Evolutionary conservation across 1,140 invertebrate genomes (phyloP), one percentile per base, ranked within the genome.

Genomic region (Macrotrachela quadricornifera): DNA sequence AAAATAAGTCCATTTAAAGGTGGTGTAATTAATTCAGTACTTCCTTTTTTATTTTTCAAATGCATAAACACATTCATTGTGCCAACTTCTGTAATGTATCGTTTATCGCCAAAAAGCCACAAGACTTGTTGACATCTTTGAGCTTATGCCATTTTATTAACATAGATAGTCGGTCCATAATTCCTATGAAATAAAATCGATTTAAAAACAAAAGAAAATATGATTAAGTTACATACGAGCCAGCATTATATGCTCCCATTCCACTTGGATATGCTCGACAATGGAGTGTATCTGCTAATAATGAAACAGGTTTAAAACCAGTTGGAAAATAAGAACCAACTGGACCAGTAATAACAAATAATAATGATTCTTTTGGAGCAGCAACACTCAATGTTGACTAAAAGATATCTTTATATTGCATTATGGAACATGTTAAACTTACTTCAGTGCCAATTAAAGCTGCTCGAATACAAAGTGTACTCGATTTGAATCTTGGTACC

Each of bases 31-130:
- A 97, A 67, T 72, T 91, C 85, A 71, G 79, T n/a, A 90, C 90
- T 86, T 78, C 86, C 86, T 63, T 84, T 71, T 50, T 86, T 79
- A 65, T 95, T 86, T 53, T 80, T 76, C 65, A 79, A 81, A 62
- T 83, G 79, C 58, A 91, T 75, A 63, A 97, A 95, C 46, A 99
- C 79, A 63, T 99, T 99, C 94, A 99, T 99, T 10, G 91, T 87
- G 42, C 94, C 94, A 46, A 86, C 88, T 76, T 99, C 94, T 0
- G 94, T 97, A 1, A 99, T 61, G 64, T 91, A 78, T 65, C 92
- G 79, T 63, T 99, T 80, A 6, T 86, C 78, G 10, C 91, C 92
- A 69, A 80, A 95, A 8, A 99, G 71, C 94, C 94, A 99, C 9
- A 99, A 67, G 6, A 95, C 87, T 74, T 97, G 92, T 60, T 97